A percentile compares a stretch with the other conserved stretches of the same genome.
phyloP scores from a whole-genome alignment of 2,113 vertebrate species.

The Hydrolagus affinis region DNA sequence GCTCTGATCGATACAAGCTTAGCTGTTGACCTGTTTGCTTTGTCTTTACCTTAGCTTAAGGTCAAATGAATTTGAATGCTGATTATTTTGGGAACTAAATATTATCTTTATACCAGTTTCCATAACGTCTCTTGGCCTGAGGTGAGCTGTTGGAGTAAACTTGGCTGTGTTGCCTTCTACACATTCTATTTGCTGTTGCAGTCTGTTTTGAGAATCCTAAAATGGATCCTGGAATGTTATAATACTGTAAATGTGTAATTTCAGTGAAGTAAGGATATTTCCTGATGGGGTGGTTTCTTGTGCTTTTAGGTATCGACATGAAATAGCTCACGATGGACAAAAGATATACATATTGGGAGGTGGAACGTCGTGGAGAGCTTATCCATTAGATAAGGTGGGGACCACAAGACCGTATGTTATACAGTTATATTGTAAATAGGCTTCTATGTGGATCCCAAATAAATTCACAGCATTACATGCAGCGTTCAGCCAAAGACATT shows the following conservation, averaged over 20 bases:
- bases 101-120: no score
- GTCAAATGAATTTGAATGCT: no score
- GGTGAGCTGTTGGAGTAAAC: no score
- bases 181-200: no score
- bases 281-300: constrained; percentile 12
- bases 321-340: constrained; percentile 89
- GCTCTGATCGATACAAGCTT: not conserved
- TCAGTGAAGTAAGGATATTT: constrained; percentile 4
- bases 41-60: no score
- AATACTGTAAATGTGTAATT: not conserved
- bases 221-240: not conserved
- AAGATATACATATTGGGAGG: constrained; percentile 93
- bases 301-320: constrained; percentile 79
- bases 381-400: constrained; percentile 88
- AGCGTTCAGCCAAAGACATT: no score
- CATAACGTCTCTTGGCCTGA: no score
- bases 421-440: not conserved
- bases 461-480: no score
- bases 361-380: constrained; percentile 94
- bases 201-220: not conserved
- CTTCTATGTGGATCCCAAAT: no score
- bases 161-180: no score
- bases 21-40: no score
- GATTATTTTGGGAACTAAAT: no score
- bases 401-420: not conserved